Evolutionary conservation across 2,888 invertebrate genomes (phyloP).

Genomic region (Strigamia maritima): DNA sequence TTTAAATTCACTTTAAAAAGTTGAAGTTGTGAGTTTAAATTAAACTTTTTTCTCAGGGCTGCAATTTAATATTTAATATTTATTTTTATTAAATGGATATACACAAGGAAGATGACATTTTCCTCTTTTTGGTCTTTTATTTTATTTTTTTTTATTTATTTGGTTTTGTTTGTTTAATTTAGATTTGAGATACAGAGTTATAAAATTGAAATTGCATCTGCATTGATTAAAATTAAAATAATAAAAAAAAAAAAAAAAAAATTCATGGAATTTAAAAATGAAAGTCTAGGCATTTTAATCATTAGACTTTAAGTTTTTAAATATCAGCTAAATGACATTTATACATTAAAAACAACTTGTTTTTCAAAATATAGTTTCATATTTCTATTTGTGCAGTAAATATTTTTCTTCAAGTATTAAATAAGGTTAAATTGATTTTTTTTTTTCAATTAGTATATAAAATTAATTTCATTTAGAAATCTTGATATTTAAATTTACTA

Average conservation of each 20-base stretch:
- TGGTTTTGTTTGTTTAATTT: neutral
- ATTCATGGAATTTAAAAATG: neutral
- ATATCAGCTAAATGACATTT: neutral
- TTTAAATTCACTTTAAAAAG: neutral
- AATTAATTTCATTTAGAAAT: neutral
- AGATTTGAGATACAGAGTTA: neutral
- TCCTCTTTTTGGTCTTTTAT: neutral
- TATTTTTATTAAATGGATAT: neutral
- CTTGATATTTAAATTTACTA: neutral
- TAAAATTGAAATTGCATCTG: neutral
- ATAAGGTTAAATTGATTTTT: neutral
- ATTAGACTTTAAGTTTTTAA: neutral
- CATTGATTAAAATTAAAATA: neutral
- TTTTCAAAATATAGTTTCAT: neutral
- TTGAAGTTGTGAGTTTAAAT: neutral
- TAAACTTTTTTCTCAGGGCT: neutral
- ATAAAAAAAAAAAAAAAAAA: neutral
- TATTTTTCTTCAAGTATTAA: neutral
- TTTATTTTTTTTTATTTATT: neutral
- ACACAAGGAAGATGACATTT: neutral
- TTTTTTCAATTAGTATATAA: neutral
- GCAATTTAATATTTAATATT: neutral
- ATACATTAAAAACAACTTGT: constrained; percentile 4
- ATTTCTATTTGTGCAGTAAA: neutral
- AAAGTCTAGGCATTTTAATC: neutral